These are phyloP conservation scores for Phataginus tetradactyla DNA, from an alignment of 2,797 vertebrate species.

Conservation along the genomic window DNA sequence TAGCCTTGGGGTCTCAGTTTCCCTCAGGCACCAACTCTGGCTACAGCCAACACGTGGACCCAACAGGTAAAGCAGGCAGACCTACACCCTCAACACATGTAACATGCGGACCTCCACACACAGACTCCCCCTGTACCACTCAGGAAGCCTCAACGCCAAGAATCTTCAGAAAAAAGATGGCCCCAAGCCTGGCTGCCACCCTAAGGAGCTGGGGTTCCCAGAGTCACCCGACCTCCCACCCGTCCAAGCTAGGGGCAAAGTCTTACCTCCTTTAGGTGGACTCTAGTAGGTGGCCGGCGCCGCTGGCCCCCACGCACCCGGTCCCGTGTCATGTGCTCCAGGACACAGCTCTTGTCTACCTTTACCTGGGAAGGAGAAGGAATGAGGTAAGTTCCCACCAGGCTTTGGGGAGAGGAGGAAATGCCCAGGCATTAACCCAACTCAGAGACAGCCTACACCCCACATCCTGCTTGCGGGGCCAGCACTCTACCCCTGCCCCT, in stretches of 20 bases:
- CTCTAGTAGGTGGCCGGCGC: conserved; percentile 94
- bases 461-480: not conserved
- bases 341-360: conserved; percentile 90
- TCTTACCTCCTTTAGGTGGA: conserved; percentile 95
- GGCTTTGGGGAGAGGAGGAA: not conserved
- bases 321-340: conserved; percentile 94
- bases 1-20: not conserved
- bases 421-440: not conserved
- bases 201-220: not conserved
- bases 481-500: not conserved
- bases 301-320: conserved; percentile 91
- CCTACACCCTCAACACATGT: not conserved
- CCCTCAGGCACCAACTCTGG: not conserved
- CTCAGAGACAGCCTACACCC: not conserved
- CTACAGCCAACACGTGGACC: not conserved
- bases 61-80: not conserved
- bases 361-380: conserved; percentile 89
- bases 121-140: not conserved
- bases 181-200: not conserved
- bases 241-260: not conserved
- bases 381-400: not conserved
- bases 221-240: not conserved
- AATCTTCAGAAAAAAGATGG: not conserved
- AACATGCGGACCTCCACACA: not conserved
- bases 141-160: not conserved